Base-by-base conservation (phyloP, 2,113 vertebrate genomes). In the Calypte anna region DNA sequence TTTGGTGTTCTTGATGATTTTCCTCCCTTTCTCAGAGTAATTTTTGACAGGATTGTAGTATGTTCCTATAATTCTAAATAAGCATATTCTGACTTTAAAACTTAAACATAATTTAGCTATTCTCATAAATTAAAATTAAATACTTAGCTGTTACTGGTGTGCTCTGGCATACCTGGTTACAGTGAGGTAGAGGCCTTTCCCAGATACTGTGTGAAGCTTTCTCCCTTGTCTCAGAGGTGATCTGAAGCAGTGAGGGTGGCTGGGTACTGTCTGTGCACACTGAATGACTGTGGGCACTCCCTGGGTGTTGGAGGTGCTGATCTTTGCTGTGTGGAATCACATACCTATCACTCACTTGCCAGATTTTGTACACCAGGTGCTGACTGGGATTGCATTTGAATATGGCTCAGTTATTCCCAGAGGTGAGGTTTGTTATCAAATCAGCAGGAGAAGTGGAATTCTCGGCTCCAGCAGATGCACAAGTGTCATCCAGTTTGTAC, bases 401-500 rank as follows among this genome's bases (percentile, higher is more conserved):
- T 86, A 11, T 2, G 62, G 59, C 30, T 46, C 48, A 28, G 43
- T 68, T 95, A 70, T 77, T 82, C 68, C 62, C 46, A 24, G 27
- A 40, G 75, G 54, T 59, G 55, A 87, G 46, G 24, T 64, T 50
- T 66, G 69, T 54, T 88, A 54, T 27, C 62, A 55, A 27, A 44
- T 38, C 54, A 25, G 31, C 23, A 81, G 73, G 81, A 81, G 38
- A 58, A 78, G 40, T 1, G 1, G 22, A 61, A 24, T 43, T 93
- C 81, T 77, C 1, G 1, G 43, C 72, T 81, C 46, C 50, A 61
- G 75, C 50, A 68, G 72, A 11, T 23, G 24, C 55, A 58, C 46
- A 4, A 68, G 70, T 68, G 84, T 85, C 77, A 63, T 31, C 64
- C 46, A 67, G 79, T 88, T 92, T 92, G 86, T 92, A 72, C 50